Evolutionary conservation across 2,113 vertebrate genomes (phyloP).

Genomic region (Diadophis punctatus): DNA sequence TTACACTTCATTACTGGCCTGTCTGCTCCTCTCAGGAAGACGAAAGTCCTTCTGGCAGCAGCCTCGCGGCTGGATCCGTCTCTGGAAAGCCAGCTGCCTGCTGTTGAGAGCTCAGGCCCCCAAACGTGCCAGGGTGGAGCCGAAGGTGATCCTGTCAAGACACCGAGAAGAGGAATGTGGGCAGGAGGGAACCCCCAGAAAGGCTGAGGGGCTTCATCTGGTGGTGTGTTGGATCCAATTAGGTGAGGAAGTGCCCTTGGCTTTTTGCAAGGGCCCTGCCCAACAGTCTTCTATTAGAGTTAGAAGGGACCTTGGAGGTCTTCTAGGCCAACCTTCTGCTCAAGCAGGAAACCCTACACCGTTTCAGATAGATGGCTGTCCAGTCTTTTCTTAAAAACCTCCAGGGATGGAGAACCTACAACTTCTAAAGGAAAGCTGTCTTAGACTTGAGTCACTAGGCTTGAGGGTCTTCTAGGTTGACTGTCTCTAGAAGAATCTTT

Average conservation of each 20-base stretch:
- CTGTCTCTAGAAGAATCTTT: background rate
- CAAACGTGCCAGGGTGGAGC: background rate
- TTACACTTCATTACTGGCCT: slow-evolving; percentile 63
- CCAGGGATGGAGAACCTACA: no score
- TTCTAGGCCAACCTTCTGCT: background rate
- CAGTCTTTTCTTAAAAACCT: no score
- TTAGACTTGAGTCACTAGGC: background rate
- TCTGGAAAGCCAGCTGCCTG: background rate
- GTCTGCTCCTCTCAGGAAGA: slow-evolving; percentile 58
- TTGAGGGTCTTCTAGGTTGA: background rate
- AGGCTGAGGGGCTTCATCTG: no score
- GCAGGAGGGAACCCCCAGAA: background rate
- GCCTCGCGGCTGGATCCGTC: background rate
- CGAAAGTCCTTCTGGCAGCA: slow-evolving; percentile 52
- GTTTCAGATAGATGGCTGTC: background rate
- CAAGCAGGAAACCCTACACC: background rate
- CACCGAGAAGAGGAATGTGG: background rate
- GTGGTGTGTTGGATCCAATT: no score
- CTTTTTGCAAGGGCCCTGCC: background rate
- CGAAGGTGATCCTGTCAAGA: no score
- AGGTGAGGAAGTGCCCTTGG: background rate
- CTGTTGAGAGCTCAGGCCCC: background rate
- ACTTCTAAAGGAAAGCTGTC: no score
- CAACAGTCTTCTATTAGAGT: background rate
- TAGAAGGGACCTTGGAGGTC: background rate